Evolutionary conservation across 2,888 invertebrate species (phyloP), one percentile per base, ranked within the genome.

Genomic region (Cataglyphis altisquamis): DNA sequence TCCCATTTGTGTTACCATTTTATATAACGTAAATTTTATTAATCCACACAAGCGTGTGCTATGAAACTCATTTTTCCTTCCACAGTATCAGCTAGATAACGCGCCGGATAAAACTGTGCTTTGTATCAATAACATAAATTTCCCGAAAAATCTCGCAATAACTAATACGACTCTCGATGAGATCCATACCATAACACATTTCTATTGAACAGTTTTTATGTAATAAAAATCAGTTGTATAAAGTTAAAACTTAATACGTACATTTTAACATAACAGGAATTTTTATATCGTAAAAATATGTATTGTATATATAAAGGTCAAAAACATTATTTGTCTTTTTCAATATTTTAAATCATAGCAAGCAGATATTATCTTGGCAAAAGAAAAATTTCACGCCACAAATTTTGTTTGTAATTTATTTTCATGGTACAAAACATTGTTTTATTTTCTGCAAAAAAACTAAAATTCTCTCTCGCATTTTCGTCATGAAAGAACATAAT

Each of bases 41-140:
- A 78, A 57, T 70, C 29, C 57, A 12, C 57, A n/a, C 41, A 77
- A 66, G 32, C 57, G n/a, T n/a, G n/a, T 4, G 41, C 29, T 45
- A 45, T 60, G 18, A 78, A 78, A 78, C 57, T 60, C 78, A 68
- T 60, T 70, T 70, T 60, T 78, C 29, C 32, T 70, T 70, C 12
- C 32, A 60, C 57, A 41, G 70, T 70, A 68, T 68, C 67, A 10
- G 48, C n/a, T 32, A 70, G 78, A 78, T 78, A 70, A 70, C 57
- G 57, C 29, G 12, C 18, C n/a, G 25, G 72, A 78, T 78, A 57
- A 70, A 70, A 68, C 32, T 21, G 45, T 32, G 32, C 15, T 41
- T 10, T 32, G 41, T 45, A 45, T 21, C 57, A 60, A 45, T 70
- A 60, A 70, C 78, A 60, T 78, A 78, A 78, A 78, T 78, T 70